Evolutionary conservation across 2,888 invertebrate genomes (phyloP).

Genomic region (Salticus scenicus): DNA sequence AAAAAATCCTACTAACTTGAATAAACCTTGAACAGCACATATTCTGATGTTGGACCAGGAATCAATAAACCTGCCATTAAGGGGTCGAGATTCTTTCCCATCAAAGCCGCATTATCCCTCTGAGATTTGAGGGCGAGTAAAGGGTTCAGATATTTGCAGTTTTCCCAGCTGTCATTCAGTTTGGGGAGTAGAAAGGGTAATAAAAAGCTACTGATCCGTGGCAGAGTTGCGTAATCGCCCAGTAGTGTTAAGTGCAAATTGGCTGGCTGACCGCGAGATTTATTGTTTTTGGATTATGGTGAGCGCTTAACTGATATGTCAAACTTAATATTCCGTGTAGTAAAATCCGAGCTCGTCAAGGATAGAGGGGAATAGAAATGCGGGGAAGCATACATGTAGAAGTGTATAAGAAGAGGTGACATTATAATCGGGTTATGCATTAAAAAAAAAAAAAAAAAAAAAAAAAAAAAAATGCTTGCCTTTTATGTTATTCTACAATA

Average conservation of each 20-base stretch:
- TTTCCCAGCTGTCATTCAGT: slow-evolving; percentile 21
- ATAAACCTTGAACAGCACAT: background rate
- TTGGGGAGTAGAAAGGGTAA: slow-evolving; percentile 18
- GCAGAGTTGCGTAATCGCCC: slow-evolving; percentile 6
- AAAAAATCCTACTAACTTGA: too few relatives aligned
- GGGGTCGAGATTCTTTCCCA: background rate
- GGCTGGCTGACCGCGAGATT: slow-evolving; percentile 10
- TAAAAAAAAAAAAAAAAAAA: too few relatives aligned
- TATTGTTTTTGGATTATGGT: slow-evolving; percentile 15
- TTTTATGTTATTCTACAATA: too few relatives aligned
- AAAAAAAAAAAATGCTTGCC: too few relatives aligned
- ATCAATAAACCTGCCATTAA: slow-evolving; percentile 31
- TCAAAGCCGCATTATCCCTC: slow-evolving; percentile 19
- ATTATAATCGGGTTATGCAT: too few relatives aligned
- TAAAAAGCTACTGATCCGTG: slow-evolving; percentile 32
- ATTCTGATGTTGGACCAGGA: background rate
- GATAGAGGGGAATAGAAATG: too few relatives aligned
- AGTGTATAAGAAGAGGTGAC: too few relatives aligned
- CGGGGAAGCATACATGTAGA: too few relatives aligned
- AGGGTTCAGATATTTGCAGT: slow-evolving; percentile 16
- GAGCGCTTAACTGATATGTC: slow-evolving; percentile 5
- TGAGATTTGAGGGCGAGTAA: slow-evolving; percentile 15
- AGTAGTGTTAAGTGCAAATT: slow-evolving; percentile 15
- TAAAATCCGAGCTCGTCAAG: background rate
- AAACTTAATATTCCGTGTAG: background rate